These are phyloP conservation scores for Craterocephalus amniculus DNA, from an alignment of 2,797 vertebrate species.

Conservation along the genomic window DNA sequence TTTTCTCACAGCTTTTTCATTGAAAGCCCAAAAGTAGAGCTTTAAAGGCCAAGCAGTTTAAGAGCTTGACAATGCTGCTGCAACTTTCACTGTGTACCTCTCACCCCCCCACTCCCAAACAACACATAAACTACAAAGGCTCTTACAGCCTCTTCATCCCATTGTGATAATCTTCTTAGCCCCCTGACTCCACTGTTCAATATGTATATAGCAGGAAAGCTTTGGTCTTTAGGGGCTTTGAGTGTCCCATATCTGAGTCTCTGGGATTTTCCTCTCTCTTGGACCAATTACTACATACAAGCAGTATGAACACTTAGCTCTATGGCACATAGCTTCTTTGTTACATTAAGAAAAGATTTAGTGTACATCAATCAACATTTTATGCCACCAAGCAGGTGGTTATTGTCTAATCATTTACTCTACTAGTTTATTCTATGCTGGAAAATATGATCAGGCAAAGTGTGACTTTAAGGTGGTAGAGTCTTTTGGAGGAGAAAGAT, in stretches of 20 bases:
- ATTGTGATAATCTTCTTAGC: conserved; percentile 86
- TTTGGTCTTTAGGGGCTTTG: conserved; percentile 71
- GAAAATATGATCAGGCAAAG: background rate
- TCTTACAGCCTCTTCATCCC: conserved; percentile 82
- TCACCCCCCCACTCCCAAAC: conserved; percentile 17
- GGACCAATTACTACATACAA: conserved; percentile 65
- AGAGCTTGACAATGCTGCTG: conserved; percentile 50
- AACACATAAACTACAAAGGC: conserved; percentile 71
- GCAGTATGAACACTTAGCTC: conserved; percentile 34
- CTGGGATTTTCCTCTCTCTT: conserved; percentile 60
- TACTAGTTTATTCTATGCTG: background rate
- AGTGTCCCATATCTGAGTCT: conserved; percentile 60
- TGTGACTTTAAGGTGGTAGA: background rate
- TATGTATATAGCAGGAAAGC: conserved; percentile 74
- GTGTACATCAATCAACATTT: conserved; percentile 18
- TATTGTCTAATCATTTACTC: conserved; percentile 25
- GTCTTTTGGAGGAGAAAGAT: background rate
- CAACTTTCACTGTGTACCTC: conserved; percentile 66
- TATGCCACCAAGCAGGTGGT: conserved; percentile 26
- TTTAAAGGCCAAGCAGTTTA: conserved; percentile 77
- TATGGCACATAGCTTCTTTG: conserved; percentile 33
- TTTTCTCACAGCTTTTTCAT: conserved; percentile 44
- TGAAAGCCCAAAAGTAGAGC: conserved; percentile 51
- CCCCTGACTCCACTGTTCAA: conserved; percentile 74
- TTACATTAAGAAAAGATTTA: conserved; percentile 14